Evolutionary conservation across 2,888 invertebrate genomes (phyloP).

Genomic region (Dyspetes luteomarginatus): DNA sequence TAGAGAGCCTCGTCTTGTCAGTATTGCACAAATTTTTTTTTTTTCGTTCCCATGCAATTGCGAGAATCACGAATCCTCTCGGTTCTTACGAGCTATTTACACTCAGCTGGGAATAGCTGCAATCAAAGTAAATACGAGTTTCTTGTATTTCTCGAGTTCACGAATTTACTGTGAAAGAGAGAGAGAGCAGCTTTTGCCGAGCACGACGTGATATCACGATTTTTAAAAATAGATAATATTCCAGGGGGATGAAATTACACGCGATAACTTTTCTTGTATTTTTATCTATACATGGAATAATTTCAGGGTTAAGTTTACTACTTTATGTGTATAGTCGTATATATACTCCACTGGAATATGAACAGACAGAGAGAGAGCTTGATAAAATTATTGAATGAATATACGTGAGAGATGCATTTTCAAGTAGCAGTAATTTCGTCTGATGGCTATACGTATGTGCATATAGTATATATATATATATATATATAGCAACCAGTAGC

Average conservation of each 20-base stretch:
- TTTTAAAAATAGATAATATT: slow-evolving; percentile 44
- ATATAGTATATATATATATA: neutral
- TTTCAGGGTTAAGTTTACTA: slow-evolving; percentile 23
- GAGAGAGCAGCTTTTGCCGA: neutral
- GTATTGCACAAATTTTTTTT: neutral
- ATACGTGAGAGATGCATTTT: slow-evolving; percentile 50
- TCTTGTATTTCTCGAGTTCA: slow-evolving; percentile 26
- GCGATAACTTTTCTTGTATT: slow-evolving; percentile 32
- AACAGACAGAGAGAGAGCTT: neutral
- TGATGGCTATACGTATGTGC: neutral
- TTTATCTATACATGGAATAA: slow-evolving; percentile 22
- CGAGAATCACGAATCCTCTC: slow-evolving; percentile 41
- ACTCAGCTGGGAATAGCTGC: slow-evolving; percentile 42
- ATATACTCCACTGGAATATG: neutral
- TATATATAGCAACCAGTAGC: slow-evolving; percentile 26
- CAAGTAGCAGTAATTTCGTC: slow-evolving; percentile 32
- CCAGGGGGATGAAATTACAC: slow-evolving; percentile 54
- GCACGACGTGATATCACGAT: slow-evolving; percentile 28
- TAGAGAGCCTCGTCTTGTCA: neutral
- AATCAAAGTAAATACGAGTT: slow-evolving; percentile 53
- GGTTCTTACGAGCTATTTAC: slow-evolving; percentile 50
- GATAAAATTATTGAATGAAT: slow-evolving; percentile 59
- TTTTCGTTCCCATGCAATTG: neutral
- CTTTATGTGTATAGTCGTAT: slow-evolving; percentile 30
- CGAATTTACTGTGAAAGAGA: slow-evolving; percentile 38